phyloP scores from a whole-genome alignment of 2,113 vertebrate species.

The Theristicus caerulescens region DNA sequence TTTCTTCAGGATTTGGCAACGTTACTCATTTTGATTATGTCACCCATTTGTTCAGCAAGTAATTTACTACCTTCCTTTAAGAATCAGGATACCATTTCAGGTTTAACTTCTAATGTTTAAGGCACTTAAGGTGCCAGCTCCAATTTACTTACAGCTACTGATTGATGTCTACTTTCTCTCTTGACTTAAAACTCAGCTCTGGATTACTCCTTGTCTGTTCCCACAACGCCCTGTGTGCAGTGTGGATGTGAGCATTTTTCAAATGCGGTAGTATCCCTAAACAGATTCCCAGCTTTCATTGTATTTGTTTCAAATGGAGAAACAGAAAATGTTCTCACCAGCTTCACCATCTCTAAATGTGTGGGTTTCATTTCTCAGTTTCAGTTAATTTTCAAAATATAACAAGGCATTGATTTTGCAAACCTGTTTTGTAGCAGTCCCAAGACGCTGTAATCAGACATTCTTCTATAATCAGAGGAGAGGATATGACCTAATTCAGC shows the following conservation, averaged over 20 bases:
- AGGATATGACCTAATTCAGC: constrained; percentile 15
- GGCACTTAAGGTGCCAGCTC: constrained; percentile 69
- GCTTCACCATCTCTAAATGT: neutral
- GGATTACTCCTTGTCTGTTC: neutral
- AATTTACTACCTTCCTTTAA: constrained; percentile 61
- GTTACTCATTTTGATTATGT: constrained; percentile 61
- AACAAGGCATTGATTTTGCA: constrained; percentile 20
- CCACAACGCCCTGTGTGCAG: neutral
- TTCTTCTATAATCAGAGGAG: constrained; percentile 35
- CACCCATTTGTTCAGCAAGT: constrained; percentile 50
- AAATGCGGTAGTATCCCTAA: neutral
- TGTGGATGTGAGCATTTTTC: neutral
- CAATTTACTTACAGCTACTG: constrained; percentile 68
- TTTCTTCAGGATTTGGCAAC: constrained; percentile 6
- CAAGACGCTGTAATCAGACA: neutral
- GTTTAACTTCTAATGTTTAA: constrained; percentile 67
- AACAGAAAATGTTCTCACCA: neutral
- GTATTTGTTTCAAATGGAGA: neutral
- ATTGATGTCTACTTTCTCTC: constrained; percentile 43
- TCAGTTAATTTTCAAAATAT: constrained; percentile 16
- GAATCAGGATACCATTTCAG: constrained; percentile 61
- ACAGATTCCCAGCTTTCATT: neutral
- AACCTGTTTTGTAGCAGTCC: constrained; percentile 10
- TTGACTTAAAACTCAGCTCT: neutral
- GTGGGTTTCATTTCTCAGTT: neutral